Percentiles rank a stretch among this genome's conserved stretches.
These are phyloP conservation scores for Homarus gammarus DNA, from an alignment of 2,888 invertebrate species.

Conservation along the genomic window DNA sequence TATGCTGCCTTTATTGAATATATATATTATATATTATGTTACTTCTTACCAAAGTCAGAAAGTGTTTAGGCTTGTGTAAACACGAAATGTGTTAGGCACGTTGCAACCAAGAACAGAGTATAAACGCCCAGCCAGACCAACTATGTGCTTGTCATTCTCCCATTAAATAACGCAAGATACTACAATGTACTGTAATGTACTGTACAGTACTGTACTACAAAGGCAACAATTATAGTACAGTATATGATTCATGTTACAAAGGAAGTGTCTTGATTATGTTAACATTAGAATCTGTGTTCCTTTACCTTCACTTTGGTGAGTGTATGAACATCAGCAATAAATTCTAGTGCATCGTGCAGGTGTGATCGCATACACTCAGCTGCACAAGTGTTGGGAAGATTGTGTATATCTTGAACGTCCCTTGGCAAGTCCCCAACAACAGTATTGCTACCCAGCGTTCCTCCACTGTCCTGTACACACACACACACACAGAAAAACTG, in stretches of 20 bases:
- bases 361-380: conserved; percentile 96
- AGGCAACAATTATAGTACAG: not conserved
- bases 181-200: no score
- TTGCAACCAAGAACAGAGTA: no score
- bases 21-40: no score
- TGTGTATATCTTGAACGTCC: conserved; percentile 79
- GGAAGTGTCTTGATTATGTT: no score
- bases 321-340: conserved; percentile 97
- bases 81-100: no score
- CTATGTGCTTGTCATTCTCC: no score
- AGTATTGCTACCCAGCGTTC: conserved; percentile 88
- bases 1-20: no score
- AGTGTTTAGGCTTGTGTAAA: no score
- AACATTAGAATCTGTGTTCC: not conserved
- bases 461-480: conserved; percentile 88
- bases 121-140: no score
- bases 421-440: conserved; percentile 83
- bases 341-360: conserved; percentile 94
- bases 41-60: no score
- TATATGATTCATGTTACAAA: not conserved
- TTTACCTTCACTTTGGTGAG: conserved; percentile 95
- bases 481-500: conserved; percentile 20
- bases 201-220: no score
- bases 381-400: conserved; percentile 85
- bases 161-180: no score